Percentiles rank a stretch among this genome's conserved stretches.
phyloP scores from a whole-genome alignment of 2,888 invertebrate species.

The Netelia virgata region DNA sequence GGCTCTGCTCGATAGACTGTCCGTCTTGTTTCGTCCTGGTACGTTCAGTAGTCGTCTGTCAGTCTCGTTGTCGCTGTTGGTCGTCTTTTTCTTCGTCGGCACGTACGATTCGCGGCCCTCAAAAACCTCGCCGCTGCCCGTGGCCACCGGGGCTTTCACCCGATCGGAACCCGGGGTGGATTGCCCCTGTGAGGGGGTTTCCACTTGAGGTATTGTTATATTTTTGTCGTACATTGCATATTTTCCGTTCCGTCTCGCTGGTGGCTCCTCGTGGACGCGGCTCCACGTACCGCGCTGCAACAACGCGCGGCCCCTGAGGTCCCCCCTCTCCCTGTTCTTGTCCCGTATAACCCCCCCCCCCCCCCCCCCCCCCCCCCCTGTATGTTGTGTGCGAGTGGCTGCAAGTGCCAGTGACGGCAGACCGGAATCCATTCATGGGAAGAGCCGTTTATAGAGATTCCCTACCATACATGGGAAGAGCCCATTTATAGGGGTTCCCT shows the following conservation, averaged over 20 bases:
- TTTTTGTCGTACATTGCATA: no score
- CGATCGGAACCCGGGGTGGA: no score
- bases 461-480: no score
- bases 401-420: background rate
- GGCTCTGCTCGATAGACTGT: background rate
- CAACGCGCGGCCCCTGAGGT: background rate
- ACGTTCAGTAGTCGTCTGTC: background rate
- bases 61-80: background rate
- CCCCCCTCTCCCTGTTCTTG: background rate
- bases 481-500: no score
- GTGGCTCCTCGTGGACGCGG: background rate
- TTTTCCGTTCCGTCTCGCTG: no score
- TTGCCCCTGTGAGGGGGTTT: no score
- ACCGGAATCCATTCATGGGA: background rate
- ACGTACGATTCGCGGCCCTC: background rate
- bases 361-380: background rate
- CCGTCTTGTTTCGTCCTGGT: background rate
- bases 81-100: background rate
- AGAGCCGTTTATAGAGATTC: conserved; percentile 24
- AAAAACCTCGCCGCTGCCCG: no score
- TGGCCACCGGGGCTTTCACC: no score
- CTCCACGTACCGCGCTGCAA: background rate
- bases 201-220: no score
- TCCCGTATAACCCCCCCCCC: no score
- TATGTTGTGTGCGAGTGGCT: background rate